A percentile compares a stretch with the other conserved stretches of the same genome.
These are phyloP conservation scores for Drosophila sp. DNA, from an alignment of 1,140 invertebrate species.

Conservation along the genomic window DNA sequence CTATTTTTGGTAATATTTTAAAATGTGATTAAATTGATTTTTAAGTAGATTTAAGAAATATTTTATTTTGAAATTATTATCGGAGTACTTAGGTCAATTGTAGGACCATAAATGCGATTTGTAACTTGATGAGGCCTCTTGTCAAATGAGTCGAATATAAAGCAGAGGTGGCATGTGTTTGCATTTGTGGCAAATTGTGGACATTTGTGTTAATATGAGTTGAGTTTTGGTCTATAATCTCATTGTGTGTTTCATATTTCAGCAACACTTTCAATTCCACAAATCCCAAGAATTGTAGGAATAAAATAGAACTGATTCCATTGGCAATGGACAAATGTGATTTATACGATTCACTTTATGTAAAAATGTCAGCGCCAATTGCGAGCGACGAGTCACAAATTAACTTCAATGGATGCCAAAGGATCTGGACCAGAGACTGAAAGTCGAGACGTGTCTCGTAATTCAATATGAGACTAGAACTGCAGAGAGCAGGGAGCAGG, in stretches of 20 bases:
- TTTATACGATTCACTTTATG: slow-evolving; percentile 70
- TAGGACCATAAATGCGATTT: slow-evolving; percentile 2
- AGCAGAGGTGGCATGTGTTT: slow-evolving; percentile 6
- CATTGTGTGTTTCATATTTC: slow-evolving; percentile 66
- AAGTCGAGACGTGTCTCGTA: slow-evolving; percentile 77
- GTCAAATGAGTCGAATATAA: slow-evolving; percentile 1
- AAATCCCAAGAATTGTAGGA: slow-evolving; percentile 32
- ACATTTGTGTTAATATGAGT: slow-evolving; percentile 72
- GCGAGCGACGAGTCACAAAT: slow-evolving; percentile 63
- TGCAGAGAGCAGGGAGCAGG: slow-evolving; percentile 17
- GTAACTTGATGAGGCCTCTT: slow-evolving; percentile 7
- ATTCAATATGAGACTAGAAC: slow-evolving; percentile 61
- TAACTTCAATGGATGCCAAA: slow-evolving; percentile 58
- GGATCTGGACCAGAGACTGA: slow-evolving; percentile 39
- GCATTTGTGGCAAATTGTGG: slow-evolving; percentile 59
- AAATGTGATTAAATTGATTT: too few relatives aligned
- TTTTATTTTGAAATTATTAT: too few relatives aligned
- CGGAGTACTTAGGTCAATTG: not conserved
- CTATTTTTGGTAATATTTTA: too few relatives aligned
- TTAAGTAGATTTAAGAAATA: too few relatives aligned
- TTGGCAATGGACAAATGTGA: slow-evolving; percentile 70
- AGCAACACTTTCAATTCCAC: slow-evolving; percentile 65
- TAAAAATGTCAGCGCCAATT: slow-evolving; percentile 79
- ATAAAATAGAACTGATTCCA: slow-evolving; percentile 49
- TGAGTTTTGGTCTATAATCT: slow-evolving; percentile 45